Evolutionary conservation across 2,888 invertebrate genomes (phyloP).

Genomic region (Colletes collaris): DNA sequence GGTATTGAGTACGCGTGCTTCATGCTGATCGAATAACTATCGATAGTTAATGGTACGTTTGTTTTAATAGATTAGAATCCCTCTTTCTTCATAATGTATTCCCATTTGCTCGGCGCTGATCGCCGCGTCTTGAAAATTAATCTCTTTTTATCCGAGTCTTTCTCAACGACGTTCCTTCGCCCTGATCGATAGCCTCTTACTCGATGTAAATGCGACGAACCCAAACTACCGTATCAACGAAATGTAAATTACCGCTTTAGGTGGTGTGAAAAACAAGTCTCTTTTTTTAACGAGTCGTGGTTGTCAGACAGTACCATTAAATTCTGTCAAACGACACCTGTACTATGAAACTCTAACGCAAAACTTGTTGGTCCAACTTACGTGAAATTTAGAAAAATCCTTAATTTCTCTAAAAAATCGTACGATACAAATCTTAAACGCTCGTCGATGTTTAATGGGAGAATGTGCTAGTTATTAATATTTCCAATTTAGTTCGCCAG

Average conservation of each 20-base stretch:
- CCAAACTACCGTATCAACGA: background rate
- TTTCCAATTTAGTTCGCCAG: constrained; percentile 12
- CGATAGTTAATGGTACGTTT: constrained; percentile 36
- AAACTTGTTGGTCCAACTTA: too few relatives aligned
- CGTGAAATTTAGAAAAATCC: too few relatives aligned
- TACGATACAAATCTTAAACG: too few relatives aligned
- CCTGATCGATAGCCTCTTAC: constrained; percentile 13
- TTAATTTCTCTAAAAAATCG: too few relatives aligned
- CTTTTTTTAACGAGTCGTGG: background rate
- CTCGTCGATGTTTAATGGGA: too few relatives aligned
- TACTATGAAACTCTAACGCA: too few relatives aligned
- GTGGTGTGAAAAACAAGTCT: background rate
- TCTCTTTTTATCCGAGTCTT: background rate
- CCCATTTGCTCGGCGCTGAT: background rate
- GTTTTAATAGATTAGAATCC: constrained; percentile 41
- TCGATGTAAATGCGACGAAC: background rate
- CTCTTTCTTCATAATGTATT: constrained; percentile 18
- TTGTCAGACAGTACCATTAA: background rate
- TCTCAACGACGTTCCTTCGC: background rate
- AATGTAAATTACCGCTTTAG: constrained; percentile 15
- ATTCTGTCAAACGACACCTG: too few relatives aligned
- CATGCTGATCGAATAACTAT: constrained; percentile 26
- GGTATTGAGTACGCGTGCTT: constrained; percentile 53
- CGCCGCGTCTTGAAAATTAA: constrained; percentile 29
- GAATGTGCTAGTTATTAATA: constrained; percentile 4